phyloP scores from a whole-genome alignment of 2,113 vertebrate species.

The Siniperca chuatsi region DNA sequence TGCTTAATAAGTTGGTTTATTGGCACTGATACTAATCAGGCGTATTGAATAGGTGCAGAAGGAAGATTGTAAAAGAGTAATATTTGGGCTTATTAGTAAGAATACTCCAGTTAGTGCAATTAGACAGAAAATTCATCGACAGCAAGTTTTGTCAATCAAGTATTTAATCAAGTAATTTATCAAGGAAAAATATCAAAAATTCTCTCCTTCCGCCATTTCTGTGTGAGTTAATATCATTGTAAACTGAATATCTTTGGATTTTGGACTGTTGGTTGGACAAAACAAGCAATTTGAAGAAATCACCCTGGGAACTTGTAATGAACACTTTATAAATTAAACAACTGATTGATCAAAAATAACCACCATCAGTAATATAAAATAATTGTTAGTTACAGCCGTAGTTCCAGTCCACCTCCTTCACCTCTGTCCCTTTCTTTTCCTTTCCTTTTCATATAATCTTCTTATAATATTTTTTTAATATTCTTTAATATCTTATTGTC shows the following conservation, averaged over 20 bases:
- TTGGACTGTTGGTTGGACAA: not conserved
- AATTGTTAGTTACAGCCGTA: not conserved
- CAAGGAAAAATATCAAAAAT: not conserved
- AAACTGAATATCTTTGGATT: not conserved
- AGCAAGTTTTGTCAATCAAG: not conserved
- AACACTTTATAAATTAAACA: not conserved
- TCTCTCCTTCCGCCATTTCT: not conserved
- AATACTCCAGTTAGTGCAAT: not conserved
- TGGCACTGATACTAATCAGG: not conserved
- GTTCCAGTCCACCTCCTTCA: constrained; percentile 11
- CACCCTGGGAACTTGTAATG: too few relatives aligned
- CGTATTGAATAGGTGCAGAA: not conserved
- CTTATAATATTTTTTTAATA: too few relatives aligned
- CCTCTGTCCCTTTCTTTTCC: constrained; percentile 33
- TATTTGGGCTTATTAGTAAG: not conserved
- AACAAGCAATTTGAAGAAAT: not conserved
- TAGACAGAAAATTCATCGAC: not conserved
- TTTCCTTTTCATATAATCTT: too few relatives aligned
- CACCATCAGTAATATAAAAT: not conserved
- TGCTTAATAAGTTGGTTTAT: not conserved
- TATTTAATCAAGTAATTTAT: not conserved
- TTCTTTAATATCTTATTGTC: too few relatives aligned
- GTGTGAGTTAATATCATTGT: not conserved
- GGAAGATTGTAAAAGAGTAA: not conserved
- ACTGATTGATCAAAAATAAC: not conserved